These are phyloP conservation scores for Aspidapion aeneum DNA, from an alignment of 2,888 invertebrate species.

Conservation along the genomic window DNA sequence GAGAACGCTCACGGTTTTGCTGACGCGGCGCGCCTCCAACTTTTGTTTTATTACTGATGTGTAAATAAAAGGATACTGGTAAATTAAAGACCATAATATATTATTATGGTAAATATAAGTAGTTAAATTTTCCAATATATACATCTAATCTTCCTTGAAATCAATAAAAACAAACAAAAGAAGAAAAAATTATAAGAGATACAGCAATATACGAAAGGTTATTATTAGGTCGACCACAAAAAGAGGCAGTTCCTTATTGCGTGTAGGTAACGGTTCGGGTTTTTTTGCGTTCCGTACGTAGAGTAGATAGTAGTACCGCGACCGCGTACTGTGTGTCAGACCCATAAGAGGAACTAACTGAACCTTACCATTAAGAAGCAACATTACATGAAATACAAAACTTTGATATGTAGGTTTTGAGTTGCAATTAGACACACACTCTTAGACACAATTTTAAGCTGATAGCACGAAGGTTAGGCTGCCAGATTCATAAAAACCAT, in stretches of 20 bases:
- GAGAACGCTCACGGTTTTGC: too few relatives aligned
- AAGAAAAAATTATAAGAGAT: too few relatives aligned
- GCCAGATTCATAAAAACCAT: too few relatives aligned
- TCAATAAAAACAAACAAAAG: neutral
- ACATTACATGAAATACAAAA: neutral
- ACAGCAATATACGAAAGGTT: neutral
- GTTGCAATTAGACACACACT: too few relatives aligned
- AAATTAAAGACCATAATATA: too few relatives aligned
- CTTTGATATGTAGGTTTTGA: neutral
- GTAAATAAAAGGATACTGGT: too few relatives aligned
- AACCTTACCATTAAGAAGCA: neutral
- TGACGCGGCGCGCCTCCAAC: too few relatives aligned
- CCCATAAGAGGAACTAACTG: neutral
- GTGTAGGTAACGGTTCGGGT: neutral
- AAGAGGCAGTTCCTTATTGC: neutral
- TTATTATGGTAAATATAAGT: neutral
- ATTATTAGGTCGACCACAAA: neutral
- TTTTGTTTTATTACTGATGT: too few relatives aligned
- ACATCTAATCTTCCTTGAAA: neutral
- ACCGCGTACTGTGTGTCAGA: neutral
- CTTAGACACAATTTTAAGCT: too few relatives aligned
- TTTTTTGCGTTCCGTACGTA: neutral
- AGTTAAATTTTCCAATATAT: neutral
- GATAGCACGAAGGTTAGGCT: too few relatives aligned
- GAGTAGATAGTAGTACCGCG: neutral